Percentiles rank a stretch among this genome's conserved stretches.
Evolutionary conservation across 2,113 vertebrate genomes (phyloP).

Genomic region (Stercorarius parasiticus): DNA sequence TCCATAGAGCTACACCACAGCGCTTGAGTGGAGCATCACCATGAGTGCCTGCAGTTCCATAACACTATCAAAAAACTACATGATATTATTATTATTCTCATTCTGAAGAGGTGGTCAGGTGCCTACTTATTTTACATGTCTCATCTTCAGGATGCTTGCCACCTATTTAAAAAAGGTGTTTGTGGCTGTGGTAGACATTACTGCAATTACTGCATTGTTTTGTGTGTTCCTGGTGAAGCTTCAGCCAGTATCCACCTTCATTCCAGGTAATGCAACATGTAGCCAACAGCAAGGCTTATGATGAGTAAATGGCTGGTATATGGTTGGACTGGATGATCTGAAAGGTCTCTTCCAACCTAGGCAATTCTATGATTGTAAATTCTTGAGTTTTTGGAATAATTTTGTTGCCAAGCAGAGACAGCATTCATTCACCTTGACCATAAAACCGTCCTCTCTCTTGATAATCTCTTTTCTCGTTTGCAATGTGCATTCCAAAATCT

Average conservation of each 20-base stretch:
- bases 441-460: background rate
- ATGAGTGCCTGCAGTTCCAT: background rate
- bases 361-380: background rate
- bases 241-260: background rate
- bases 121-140: background rate
- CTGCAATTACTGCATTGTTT: background rate
- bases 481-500: background rate
- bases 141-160: background rate
- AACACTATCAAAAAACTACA: background rate
- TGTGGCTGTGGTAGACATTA: background rate
- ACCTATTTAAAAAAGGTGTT: background rate
- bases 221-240: background rate
- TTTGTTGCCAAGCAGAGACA: background rate
- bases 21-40: background rate
- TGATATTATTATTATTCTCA: background rate
- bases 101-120: background rate
- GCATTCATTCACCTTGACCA: background rate
- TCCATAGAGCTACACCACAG: background rate
- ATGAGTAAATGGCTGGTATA: background rate
- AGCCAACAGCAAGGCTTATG: background rate
- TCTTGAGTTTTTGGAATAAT: background rate
- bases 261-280: background rate
- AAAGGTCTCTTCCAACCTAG: no score
- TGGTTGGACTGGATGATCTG: no score
- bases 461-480: background rate